Base-by-base conservation (phyloP, 2,888 invertebrate genomes). In the Dasysyrphus tricinctus region DNA sequence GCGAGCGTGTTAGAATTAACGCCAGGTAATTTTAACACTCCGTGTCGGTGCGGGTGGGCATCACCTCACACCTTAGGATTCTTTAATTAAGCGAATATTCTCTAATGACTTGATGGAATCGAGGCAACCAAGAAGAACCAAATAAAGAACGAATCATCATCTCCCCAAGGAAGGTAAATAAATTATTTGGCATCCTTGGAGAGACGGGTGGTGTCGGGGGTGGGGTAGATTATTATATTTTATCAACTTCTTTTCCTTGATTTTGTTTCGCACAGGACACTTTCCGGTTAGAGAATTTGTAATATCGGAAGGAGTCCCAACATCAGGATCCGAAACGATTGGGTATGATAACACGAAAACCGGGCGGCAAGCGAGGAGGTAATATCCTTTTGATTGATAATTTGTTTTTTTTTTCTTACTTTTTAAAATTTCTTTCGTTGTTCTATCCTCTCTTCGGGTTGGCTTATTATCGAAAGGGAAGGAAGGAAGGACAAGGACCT, bases 81-180 rank as follows among this genome's bases (percentile, higher is more conserved):
- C 72, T 54, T 77, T 86, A 86, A 86, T 82, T 82, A 86, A 86
- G 82, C 82, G 86, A 82, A 86, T 81, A 82, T 79, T 79, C 82
- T 79, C 78, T 86, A 86, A 86, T 82, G 82, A 82, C 59, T 82
- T 86, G 78, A 82, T 79, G 82, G 75, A 56, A 70, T 76, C 51
- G 59, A 63, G 73, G 59, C 56, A 70, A 51, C 72, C 49, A 67
- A 72, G 51, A 72, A 57, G 49, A 47, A 47, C 29, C 29, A 42
- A 57, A 80, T 65, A 74, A 79, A 77, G 80, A 73, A 78, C 56
- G 63, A 81, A 77, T 85, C 85, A 81, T 80, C 77, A 73, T 77
- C 80, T 29, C 29, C 54, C 29, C 6, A 8, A 37, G 59, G 19
- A 69, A 85, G 80, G 85, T 85, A 85, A 85, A 81, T 85, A 85